Conservation (phyloP, 2,888 invertebrate species). For the Brassicogethes aeneus region DNA sequence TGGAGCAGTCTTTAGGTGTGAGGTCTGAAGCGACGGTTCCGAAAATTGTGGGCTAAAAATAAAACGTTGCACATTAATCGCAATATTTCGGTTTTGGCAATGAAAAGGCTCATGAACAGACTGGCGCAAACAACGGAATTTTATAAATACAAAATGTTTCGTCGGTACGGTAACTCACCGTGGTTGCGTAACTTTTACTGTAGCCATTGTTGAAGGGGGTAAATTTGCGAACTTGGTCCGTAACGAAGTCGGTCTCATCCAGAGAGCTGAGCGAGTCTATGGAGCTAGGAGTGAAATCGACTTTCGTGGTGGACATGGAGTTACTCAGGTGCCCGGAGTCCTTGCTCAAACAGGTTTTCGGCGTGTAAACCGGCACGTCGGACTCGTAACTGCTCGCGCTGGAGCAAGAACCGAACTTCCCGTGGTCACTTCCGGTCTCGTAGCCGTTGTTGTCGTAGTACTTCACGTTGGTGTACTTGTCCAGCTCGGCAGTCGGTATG, state of each 20-base stretch:
- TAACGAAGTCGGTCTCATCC: conserved; percentile 38
- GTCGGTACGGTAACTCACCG: no score
- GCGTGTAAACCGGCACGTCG: conserved; percentile 22
- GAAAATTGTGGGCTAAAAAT: conserved; percentile 53
- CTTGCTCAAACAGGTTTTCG: conserved; percentile 31
- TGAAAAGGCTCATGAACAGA: conserved; percentile 7
- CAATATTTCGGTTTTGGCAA: conserved; percentile 14
- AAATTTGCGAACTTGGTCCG: conserved; percentile 35
- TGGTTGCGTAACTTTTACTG: conserved; percentile 26
- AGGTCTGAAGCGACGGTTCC: conserved; percentile 54
- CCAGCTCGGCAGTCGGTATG: conserved; percentile 34
- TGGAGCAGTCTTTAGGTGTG: conserved; percentile 52
- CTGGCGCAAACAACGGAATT: conserved; percentile 17
- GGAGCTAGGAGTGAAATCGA: conserved; percentile 37
- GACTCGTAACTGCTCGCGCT: conserved; percentile 40
- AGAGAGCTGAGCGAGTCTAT: conserved; percentile 39
- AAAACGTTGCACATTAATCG: conserved; percentile 21
- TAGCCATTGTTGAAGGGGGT: conserved; percentile 21
- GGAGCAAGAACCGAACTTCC: conserved; percentile 37
- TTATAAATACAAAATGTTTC: conserved; percentile 1
- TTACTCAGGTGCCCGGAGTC: conserved; percentile 39
- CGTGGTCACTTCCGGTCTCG: conserved; percentile 32
- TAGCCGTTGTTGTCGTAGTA: conserved; percentile 35
- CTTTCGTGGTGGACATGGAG: conserved; percentile 32
- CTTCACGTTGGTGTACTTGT: conserved; percentile 22